phyloP scores from a whole-genome alignment of 2,113 vertebrate species.

The Spizaetus ornatus region DNA sequence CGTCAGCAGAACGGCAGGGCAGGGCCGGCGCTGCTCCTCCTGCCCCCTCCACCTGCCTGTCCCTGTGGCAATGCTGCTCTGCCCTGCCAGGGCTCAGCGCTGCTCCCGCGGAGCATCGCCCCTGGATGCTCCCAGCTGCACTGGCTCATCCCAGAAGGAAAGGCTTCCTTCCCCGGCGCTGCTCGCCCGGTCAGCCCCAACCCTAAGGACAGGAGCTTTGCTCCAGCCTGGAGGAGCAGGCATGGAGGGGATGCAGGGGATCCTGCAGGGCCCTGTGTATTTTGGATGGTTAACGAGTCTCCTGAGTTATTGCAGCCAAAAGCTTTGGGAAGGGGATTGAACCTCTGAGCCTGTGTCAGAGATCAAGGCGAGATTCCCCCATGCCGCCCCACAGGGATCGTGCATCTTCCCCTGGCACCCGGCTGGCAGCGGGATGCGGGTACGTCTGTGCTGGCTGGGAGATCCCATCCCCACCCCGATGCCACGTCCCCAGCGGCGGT shows the following conservation, averaged over 20 bases:
- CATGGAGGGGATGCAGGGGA: background rate
- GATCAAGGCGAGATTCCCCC: background rate
- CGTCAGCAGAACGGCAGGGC: background rate
- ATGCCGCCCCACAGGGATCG: rapidly evolving
- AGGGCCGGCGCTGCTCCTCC: background rate
- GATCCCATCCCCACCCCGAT: background rate
- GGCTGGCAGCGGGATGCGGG: background rate
- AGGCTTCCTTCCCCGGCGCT: background rate
- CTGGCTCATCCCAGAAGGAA: background rate
- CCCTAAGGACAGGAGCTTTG: background rate
- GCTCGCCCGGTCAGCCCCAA: rapidly evolving
- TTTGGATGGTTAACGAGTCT: background rate
- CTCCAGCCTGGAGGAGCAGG: background rate
- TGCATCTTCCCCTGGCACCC: rapidly evolving
- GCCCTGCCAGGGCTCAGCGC: background rate
- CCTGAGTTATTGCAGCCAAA: background rate
- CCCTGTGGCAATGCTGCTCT: background rate
- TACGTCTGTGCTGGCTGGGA: background rate
- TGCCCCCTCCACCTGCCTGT: background rate
- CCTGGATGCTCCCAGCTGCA: background rate
- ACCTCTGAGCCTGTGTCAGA: background rate
- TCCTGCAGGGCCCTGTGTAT: background rate
- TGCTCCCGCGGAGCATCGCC: rapidly evolving
- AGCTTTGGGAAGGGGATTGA: background rate
- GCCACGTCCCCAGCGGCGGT: rapidly evolving